Evolutionary conservation across 2,113 vertebrate genomes (phyloP), one percentile per base, ranked within the genome.

Genomic region (Sminthopsis crassicaudata): DNA sequence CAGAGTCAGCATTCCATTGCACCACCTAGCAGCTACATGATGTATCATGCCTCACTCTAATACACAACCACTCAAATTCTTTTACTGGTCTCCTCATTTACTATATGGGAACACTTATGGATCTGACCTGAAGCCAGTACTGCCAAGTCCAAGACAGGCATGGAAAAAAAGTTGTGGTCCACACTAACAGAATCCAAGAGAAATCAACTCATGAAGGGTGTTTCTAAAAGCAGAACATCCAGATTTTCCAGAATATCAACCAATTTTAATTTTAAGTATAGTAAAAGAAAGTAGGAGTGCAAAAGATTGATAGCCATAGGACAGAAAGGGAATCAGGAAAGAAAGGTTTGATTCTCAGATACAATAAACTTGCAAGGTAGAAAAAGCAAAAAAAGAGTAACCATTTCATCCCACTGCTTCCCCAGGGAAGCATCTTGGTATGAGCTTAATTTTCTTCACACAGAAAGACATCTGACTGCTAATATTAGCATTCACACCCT

Each of bases 401-500:
- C 67, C 67, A 84, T 42, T 84, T 84, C 67, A 84, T 42, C 67
- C n/a, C 7, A n/a, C 19, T 76, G n/a, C 24, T 46, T 90, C 53
- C 54, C 42, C 51, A 6, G 53, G 30, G 53, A 88, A 67, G 52
- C 8, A 2, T 24, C 52, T n/a, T 42, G 14, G 24, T 92, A 46
- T 52, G 51, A n/a, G 7, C 84, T 55, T 94, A 92, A 60, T 67
- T 53, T 60, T 53, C 27, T 46, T n/a, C 53, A 90, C 30, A 90
- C 42, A 89, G 27, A 52, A 42, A 93, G 88, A 55, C 42, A 94
- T 30, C 93, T 53, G 92, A 48, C 46, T 90, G 46, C 94, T 84
- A 94, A 95, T 89, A 91, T 97, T 93, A 93, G 89, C 91, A 90
- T 96, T 97, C 95, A 51, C 93, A 91, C 76, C 67, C 54, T 27